A percentile compares a stretch with the other conserved stretches of the same genome.
Evolutionary conservation across 2,113 vertebrate species (phyloP).

Genomic region (Chitala chitala): DNA sequence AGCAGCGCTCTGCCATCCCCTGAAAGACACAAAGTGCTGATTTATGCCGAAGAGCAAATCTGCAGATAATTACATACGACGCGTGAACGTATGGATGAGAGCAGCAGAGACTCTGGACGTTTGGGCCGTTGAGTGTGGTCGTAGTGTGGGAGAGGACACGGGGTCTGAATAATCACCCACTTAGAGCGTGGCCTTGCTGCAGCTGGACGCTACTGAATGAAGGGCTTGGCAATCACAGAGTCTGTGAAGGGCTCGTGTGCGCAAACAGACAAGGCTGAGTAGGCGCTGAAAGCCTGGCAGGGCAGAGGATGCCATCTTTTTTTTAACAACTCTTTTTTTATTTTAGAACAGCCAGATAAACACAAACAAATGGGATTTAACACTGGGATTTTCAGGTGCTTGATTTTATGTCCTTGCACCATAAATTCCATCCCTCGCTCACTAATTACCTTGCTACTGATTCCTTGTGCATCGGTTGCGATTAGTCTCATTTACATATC

Average conservation of each 20-base stretch:
- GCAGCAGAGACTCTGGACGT: neutral
- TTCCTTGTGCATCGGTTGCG: neutral
- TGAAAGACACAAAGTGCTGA: neutral
- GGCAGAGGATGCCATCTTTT: neutral
- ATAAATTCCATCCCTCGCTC: constrained; percentile 8
- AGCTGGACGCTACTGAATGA: neutral
- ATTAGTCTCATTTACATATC: neutral
- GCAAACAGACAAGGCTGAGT: neutral
- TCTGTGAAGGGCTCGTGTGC: neutral
- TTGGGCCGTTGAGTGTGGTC: neutral
- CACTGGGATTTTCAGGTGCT: neutral
- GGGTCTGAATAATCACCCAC: neutral
- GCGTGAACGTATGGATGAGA: neutral
- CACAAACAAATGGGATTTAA: neutral
- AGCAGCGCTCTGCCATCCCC: neutral
- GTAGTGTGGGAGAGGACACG: neutral
- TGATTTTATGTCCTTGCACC: neutral
- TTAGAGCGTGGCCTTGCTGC: neutral
- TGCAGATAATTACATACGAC: too few species aligned
- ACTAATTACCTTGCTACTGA: neutral
- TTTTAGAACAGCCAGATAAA: neutral
- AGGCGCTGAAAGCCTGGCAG: neutral
- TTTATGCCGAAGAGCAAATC: neutral
- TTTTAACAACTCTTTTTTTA: neutral
- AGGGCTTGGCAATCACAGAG: neutral